Conservation (phyloP, 2,113 vertebrate species). For the Crotophaga sulcirostris region DNA sequence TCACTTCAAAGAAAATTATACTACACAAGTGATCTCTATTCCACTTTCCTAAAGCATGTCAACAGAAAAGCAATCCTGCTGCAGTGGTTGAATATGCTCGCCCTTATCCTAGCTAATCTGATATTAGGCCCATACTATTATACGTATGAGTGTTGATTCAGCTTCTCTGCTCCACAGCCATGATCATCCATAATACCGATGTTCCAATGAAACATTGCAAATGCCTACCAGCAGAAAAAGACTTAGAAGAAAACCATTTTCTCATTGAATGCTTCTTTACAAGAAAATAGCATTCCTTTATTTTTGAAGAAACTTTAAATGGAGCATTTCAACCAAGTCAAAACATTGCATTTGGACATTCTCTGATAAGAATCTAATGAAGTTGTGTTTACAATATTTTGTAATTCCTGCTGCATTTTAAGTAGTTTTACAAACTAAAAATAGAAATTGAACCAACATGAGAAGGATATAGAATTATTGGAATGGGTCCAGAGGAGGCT, state of each 20-base stretch:
- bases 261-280: not conserved
- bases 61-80: not conserved
- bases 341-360: not conserved
- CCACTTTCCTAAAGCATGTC: not conserved
- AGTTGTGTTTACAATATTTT: not conserved
- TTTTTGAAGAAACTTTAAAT: not conserved
- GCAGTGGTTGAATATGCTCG: not conserved
- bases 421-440: not conserved
- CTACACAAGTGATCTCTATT: not conserved
- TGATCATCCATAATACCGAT: rapidly evolving
- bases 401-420: not conserved
- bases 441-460: not conserved
- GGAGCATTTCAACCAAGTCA: not conserved
- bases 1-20: not conserved
- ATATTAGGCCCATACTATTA: not conserved
- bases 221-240: not conserved
- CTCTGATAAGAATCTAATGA: not conserved
- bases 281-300: not conserved
- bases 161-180: not conserved
- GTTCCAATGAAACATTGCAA: not conserved
- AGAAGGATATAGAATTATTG: too few relatives aligned
- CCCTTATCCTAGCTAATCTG: not conserved
- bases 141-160: not conserved
- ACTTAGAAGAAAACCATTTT: not conserved
- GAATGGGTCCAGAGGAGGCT: too few relatives aligned